Base-by-base conservation (phyloP, 2,113 vertebrate genomes). In the Suricata suricatta region DNA sequence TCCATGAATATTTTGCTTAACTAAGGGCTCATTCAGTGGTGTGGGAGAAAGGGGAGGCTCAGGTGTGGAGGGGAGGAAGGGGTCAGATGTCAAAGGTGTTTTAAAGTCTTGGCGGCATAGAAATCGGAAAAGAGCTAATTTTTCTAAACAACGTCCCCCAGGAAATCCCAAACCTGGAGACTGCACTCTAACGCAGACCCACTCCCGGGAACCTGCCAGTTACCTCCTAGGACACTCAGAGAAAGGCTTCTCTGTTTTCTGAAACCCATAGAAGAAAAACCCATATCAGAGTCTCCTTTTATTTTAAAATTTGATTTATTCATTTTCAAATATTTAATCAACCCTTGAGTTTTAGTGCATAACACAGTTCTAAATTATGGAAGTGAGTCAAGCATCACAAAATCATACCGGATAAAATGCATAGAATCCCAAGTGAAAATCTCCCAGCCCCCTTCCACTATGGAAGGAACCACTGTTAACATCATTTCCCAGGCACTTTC, bases 151-250 rank as follows among this genome's bases (percentile, higher is more conserved):
- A 14, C 17, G 44, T 41, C 74, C 63, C 16, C n/a, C 25, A 35
- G 29, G 88, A 81, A 6, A 41, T 71, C 16, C 23, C 64, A 74
- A 60, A 38, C 8, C 29, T 69, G 17, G n/a, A 74, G 29, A 77
- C 8, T 63, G 19, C 77, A 33, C 7, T 64, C n/a, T 81, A 33
- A 71, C 0, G 5, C 10, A 2, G 3, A 35, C 3, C 4, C 35
- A 13, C 7, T 52, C 2, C 12, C 8, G 0, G 16, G 14, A 89
- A 31, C 27, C 38, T 21, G 1, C 25, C 2, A 7, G 1, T 44
- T 84, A 16, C 5, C 2, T 31, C 0, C 35, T 41, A 25, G 7
- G 14, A 69, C 2, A 8, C 14, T 15, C 50, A 87, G 68, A 95
- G 27, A 33, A 9, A 1, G 12, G 0, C 1, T 35, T 64, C 27